These are phyloP conservation scores for Ophion slaviceki DNA, from an alignment of 2,888 invertebrate genomes.

Conservation along the genomic window DNA sequence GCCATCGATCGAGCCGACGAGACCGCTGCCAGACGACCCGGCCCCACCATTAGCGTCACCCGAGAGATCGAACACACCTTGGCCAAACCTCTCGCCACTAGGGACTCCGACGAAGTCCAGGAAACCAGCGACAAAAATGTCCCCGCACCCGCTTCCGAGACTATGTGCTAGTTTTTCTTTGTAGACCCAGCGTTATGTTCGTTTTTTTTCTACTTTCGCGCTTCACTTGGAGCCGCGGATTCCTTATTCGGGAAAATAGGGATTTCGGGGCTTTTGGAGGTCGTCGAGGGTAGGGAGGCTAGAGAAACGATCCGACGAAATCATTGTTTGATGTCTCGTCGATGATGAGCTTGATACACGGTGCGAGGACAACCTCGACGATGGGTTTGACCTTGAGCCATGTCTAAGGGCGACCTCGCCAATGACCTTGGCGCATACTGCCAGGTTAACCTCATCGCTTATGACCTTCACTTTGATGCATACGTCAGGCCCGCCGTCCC, in stretches of 20 bases:
- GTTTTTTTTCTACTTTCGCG: background rate
- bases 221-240: background rate
- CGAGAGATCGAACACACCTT: constrained; percentile 81
- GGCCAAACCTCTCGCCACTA: constrained; percentile 78
- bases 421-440: background rate
- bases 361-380: background rate
- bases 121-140: constrained; percentile 75
- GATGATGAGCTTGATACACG: background rate
- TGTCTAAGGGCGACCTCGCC: background rate
- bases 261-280: too few species aligned
- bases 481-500: background rate
- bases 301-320: background rate
- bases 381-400: background rate
- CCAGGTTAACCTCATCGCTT: background rate
- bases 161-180: constrained; percentile 77
- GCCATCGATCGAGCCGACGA: constrained; percentile 80
- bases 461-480: background rate
- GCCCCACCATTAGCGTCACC: constrained; percentile 81
- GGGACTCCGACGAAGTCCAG: constrained; percentile 77
- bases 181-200: background rate
- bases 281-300: too few species aligned
- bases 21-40: constrained; percentile 72
- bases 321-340: background rate
- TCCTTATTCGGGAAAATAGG: background rate
- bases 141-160: constrained; percentile 82